These are phyloP conservation scores for Coleophora deauratella DNA, from an alignment of 2,888 invertebrate genomes.

Conservation along the genomic window DNA sequence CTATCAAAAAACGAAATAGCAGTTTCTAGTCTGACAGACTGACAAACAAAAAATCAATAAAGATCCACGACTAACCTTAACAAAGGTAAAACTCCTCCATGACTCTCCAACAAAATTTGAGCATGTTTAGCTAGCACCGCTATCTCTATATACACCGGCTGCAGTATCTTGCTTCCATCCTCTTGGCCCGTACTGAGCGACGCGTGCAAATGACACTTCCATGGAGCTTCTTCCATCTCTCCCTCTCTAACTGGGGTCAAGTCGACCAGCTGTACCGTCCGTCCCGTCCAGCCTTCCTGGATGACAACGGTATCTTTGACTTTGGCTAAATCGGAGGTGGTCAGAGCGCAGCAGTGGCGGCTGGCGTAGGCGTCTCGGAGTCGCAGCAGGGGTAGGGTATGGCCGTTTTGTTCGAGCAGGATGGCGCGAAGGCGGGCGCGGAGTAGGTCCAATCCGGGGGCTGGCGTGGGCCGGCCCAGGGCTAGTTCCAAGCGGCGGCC, in stretches of 20 bases:
- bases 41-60: too few relatives aligned
- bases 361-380: slow-evolving; percentile 89
- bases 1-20: too few relatives aligned
- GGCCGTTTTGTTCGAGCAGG: slow-evolving; percentile 81
- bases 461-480: slow-evolving; percentile 74
- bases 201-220: slow-evolving; percentile 70
- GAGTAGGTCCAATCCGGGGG: slow-evolving; percentile 77
- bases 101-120: slow-evolving; percentile 79
- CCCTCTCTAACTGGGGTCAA: slow-evolving; percentile 42
- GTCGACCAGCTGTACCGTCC: slow-evolving; percentile 57
- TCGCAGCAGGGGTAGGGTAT: slow-evolving; percentile 82
- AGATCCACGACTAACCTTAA: slow-evolving; percentile 75
- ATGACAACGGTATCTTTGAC: slow-evolving; percentile 80
- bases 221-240: slow-evolving; percentile 61
- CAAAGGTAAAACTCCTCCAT: slow-evolving; percentile 84
- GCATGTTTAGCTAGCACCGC: slow-evolving; percentile 78
- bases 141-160: slow-evolving; percentile 79
- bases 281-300: slow-evolving; percentile 57
- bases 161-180: slow-evolving; percentile 72
- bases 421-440: slow-evolving; percentile 82
- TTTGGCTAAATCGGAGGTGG: slow-evolving; percentile 81
- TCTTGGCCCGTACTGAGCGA: slow-evolving; percentile 44
- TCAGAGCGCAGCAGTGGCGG: slow-evolving; percentile 83
- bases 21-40: too few relatives aligned
- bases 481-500: slow-evolving; percentile 86